Evolutionary conservation across 2,797 vertebrate species (phyloP), one percentile per base, ranked within the genome.

Genomic region (Ptychobarbus kaznakovi): DNA sequence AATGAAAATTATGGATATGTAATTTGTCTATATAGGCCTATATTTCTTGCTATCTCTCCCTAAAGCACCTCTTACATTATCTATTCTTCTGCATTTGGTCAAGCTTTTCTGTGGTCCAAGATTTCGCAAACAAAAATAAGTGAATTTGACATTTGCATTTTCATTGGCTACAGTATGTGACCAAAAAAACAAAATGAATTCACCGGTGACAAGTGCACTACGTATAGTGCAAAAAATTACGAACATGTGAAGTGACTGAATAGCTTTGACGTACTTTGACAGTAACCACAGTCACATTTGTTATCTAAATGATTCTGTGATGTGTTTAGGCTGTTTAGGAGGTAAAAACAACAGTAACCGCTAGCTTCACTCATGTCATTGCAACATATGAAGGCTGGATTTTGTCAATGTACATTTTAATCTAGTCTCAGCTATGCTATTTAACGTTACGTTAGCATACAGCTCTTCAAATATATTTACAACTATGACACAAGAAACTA

Each of bases 341-440:
- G 68, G 72, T 42, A 51, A 74, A 81, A 73, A 83, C 38, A 61
- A 70, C 18, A 42, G 65, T 16, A 69, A 81, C 20, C 8, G 4
- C 13, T 84, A 77, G 74, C 75, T 70, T 58, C 28, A 58, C 65
- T 84, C 69, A 80, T 69, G 38, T 53, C 42, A 42, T 58, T 84
- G 44, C 75, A 86, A 70, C 74, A 46, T 78, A 82, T 40, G 32
- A 85, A 81, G 56, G 56, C 63, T 80, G 76, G 70, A 84, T 84
- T 80, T 80, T 74, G 32, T 83, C 70, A 46, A 42, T 56, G 28
- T 66, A 76, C 53, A 74, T 74, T 68, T 74, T 80, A 73, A 16
- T 15, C 38, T 78, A 88, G 20, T 35, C 35, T 49, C 61, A 80
- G 82, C 82, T 85, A 83, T 10, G n/a, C 42, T 44, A 79, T 66